These are phyloP conservation scores for Myotis planiceps DNA, from an alignment of 2,797 vertebrate genomes.

Conservation along the genomic window DNA sequence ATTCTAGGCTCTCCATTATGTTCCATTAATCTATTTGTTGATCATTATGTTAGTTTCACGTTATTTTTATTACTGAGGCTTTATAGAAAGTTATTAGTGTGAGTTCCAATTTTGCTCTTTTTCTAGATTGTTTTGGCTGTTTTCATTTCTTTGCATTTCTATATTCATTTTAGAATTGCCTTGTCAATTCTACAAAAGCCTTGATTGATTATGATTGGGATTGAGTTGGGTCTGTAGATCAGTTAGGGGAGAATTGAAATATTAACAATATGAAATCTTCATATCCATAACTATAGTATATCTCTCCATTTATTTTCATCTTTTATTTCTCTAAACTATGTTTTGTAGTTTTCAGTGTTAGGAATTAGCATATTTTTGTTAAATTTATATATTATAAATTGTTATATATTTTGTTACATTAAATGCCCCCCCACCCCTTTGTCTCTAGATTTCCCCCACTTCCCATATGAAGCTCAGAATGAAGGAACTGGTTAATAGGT, in stretches of 20 bases:
- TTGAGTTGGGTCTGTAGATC: background rate
- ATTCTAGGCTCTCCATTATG: background rate
- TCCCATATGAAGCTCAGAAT: background rate
- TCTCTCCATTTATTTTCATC: background rate
- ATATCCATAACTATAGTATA: background rate
- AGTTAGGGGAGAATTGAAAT: background rate
- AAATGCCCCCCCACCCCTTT: background rate
- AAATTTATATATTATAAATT: background rate
- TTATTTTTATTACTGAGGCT: background rate
- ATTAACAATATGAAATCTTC: background rate
- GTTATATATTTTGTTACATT: slow-evolving; percentile 6
- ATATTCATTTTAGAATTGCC: background rate
- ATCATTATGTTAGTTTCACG: background rate
- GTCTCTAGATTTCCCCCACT: background rate
- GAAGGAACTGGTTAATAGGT: background rate
- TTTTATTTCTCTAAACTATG: slow-evolving; percentile 2
- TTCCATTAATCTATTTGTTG: background rate
- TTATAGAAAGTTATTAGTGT: background rate
- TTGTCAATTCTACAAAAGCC: background rate
- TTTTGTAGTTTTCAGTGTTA: slow-evolving; percentile 8
- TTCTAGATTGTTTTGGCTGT: background rate
- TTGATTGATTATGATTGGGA: background rate
- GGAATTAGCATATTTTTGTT: background rate
- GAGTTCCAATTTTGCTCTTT: background rate
- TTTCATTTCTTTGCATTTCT: slow-evolving; percentile 33